These are phyloP conservation scores for Macrostomum lignano DNA, from an alignment of 1,140 invertebrate species.

Conservation along the genomic window DNA sequence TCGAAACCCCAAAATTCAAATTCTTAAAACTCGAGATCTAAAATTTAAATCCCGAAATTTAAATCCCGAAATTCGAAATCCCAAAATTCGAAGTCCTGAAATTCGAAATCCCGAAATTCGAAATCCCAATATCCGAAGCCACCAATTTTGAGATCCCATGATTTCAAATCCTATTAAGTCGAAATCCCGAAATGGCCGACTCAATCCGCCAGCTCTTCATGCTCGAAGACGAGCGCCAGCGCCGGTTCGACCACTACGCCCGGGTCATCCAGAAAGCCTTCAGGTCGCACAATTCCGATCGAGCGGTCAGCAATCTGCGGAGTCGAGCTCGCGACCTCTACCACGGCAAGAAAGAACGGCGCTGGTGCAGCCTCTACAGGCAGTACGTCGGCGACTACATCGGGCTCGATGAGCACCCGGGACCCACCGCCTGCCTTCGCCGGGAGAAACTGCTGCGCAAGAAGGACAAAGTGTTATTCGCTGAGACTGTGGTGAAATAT, in stretches of 20 bases:
- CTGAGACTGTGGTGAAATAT: slow-evolving; percentile 40
- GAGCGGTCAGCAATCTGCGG: slow-evolving; percentile 1
- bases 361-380: slow-evolving; percentile 38
- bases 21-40: no score
- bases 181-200: neutral
- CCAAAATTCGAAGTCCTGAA: no score
- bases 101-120: no score
- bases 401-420: slow-evolving; percentile 37
- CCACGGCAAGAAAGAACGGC: slow-evolving; percentile 39
- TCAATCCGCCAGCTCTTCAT: slow-evolving; percentile 34
- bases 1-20: no score
- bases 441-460: slow-evolving; percentile 27
- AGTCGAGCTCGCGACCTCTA: slow-evolving; percentile 33
- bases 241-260: slow-evolving; percentile 41
- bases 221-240: slow-evolving; percentile 41
- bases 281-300: slow-evolving; percentile 36
- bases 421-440: no score
- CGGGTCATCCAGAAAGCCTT: slow-evolving; percentile 43
- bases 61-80: no score
- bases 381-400: slow-evolving; percentile 48
- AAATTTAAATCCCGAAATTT: no score
- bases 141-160: neutral
- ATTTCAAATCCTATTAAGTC: no score
- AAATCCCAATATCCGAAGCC: neutral
- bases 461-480: slow-evolving; percentile 41